Evolutionary conservation across 2,888 invertebrate species (phyloP), one percentile per base, ranked within the genome.

Genomic region (Andricus curvator): DNA sequence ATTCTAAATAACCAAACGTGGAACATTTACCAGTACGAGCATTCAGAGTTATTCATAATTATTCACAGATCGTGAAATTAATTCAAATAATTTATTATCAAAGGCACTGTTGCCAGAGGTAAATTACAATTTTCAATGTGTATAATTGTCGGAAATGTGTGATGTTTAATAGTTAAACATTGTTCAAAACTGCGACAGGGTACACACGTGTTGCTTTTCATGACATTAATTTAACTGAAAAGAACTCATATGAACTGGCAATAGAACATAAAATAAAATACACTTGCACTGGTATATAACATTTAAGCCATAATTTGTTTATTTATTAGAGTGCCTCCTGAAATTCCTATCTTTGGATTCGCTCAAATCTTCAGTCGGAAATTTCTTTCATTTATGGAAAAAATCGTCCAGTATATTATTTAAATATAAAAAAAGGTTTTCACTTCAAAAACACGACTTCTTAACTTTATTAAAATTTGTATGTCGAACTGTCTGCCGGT

Each of bases 11-110:
- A n/a, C 22, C 0, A 41, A 67, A 41, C 13, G 33, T 2, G 4
- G n/a, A 44, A n/a, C n/a, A 67, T 67, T 67, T 41, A 37, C 41
- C 20, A 22, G n/a, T 15, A 13, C 48, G 29, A 68, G 33, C 6
- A 15, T 74, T 74, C 15, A 11, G n/a, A 74, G 60, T 74, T 74
- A 13, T 74, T 56, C n/a, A 74, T 22, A 74, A 74, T 60, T 74
- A 60, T 74, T 22, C 37, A n/a, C 37, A 56, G 29, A 74, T 74
- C 33, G 56, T 37, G 33, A 56, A 74, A 74, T 74, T 74, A 74
- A 74, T 74, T 15, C 33, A n/a, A 33, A 56, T 56, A 56, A 74
- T 74, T 60, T 56, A 74, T 60, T 56, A 74, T 74, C 33, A 60
- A 56, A 74, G 51, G 33, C 51, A 74, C 51, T 33, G 56, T 74